A percentile compares a stretch with the other conserved stretches of the same genome.
Conservation (phyloP, 2,797 vertebrate species). For the Molothrus ater region DNA sequence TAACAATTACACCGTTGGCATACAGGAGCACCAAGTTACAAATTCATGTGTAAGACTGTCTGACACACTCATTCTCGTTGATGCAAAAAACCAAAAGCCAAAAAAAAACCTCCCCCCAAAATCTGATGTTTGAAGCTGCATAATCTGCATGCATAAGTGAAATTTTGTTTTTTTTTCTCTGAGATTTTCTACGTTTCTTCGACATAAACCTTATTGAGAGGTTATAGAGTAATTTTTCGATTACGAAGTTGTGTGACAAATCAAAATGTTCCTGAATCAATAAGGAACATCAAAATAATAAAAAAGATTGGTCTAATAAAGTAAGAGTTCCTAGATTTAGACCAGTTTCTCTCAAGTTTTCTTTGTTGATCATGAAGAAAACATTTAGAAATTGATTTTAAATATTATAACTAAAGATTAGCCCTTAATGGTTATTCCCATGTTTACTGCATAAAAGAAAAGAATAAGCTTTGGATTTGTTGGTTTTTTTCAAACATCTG, state of each 20-base stretch:
- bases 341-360: background rate
- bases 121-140: background rate
- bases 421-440: background rate
- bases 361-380: background rate
- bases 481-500: background rate
- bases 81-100: constrained; percentile 12
- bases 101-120: background rate
- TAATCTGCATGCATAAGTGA: background rate
- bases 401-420: background rate
- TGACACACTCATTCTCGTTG: constrained; percentile 50
- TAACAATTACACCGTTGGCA: constrained; percentile 12
- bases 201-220: background rate
- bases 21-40: background rate
- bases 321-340: background rate
- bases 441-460: background rate
- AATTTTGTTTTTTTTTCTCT: background rate
- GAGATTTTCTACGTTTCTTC: background rate
- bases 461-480: rapidly evolving
- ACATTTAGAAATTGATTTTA: background rate
- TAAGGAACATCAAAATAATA: background rate
- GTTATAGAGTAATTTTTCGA: background rate
- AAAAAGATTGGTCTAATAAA: background rate
- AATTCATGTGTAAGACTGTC: constrained; percentile 53
- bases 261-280: background rate
- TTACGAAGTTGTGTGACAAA: background rate